phyloP scores from a whole-genome alignment of 2,797 vertebrate species.

The Acrocephalus scirpaceus region DNA sequence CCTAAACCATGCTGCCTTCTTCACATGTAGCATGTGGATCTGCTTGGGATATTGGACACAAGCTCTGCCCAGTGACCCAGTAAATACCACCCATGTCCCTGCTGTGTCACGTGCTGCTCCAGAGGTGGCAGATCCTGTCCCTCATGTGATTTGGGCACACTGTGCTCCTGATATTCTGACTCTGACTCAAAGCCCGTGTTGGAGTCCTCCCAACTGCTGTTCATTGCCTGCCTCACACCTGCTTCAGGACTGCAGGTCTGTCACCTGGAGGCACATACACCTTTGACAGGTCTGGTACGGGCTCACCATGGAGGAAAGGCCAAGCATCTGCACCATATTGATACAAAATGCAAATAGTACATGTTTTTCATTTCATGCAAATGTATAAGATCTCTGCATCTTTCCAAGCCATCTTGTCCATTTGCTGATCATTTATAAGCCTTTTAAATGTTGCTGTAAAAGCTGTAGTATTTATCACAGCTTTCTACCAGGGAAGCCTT shows the following conservation, averaged over 20 bases:
- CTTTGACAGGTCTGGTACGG: not conserved
- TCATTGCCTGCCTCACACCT: rapidly evolving
- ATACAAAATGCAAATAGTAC: not conserved
- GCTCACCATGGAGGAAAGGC: not conserved
- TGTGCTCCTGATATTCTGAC: not conserved
- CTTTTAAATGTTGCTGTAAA: not conserved
- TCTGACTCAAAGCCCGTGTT: not conserved
- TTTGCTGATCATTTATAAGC: not conserved
- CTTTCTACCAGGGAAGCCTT: not conserved
- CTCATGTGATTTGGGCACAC: rapidly evolving
- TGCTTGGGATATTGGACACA: not conserved
- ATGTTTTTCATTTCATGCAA: not conserved
- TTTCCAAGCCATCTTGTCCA: not conserved
- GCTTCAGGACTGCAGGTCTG: not conserved
- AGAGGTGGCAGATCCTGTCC: not conserved
- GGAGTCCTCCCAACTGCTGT: not conserved
- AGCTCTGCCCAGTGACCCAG: not conserved
- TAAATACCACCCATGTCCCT: not conserved
- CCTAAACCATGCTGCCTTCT: not conserved
- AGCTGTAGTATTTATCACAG: not conserved
- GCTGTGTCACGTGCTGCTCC: not conserved
- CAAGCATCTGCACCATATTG: not conserved
- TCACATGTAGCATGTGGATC: rapidly evolving
- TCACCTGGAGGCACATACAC: not conserved
- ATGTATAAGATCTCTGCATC: not conserved